Base-by-base conservation (phyloP, 2,888 invertebrate genomes). In the Pegoplata infirma region DNA sequence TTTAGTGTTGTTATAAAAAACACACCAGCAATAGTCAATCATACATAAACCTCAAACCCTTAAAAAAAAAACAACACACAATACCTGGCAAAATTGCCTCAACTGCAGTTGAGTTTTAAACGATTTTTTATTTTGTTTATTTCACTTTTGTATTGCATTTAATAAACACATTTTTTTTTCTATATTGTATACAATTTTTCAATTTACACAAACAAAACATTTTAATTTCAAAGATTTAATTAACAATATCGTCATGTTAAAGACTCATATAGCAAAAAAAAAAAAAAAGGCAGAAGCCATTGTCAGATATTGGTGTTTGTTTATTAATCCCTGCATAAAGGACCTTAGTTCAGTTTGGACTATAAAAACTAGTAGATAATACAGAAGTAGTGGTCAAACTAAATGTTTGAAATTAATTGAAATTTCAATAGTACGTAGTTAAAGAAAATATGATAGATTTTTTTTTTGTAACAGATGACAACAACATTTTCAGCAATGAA, bases 181-280 rank as follows among this genome's bases (percentile, higher is more conserved):
- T n/a, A n/a, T n/a, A 63, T 46, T 64, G 40, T 67, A 68, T 80
- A 61, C 53, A 55, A 86, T 88, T 89, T 89, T 89, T 85, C 87
- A 88, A 89, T 88, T 89, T 88, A 88, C 84, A 84, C 84, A 86
- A 86, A 89, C 89, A 89, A 89, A 89, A 88, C 89, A 87, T 88
- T 89, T 89, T 89, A 88, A 89, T 89, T 89, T 89, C 87, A 88
- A 86, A 88, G 85, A 88, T 89, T 89, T 88, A 89, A 89, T 89
- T 89, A 88, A 88, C 88, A 87, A 87, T 85, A 86, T 85, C 84
- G 63, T 79, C 79, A 66, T 64, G 64, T 78, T 64, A 64, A 32
- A 56, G 10, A 59, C 32, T 80, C 72, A 69, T 80, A 81, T 67
- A 78, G 77, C 80, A 58, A 69, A 74, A 44, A 58, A 61, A 75